These are phyloP conservation scores for Morpho deidamia DNA, from an alignment of 2,888 invertebrate genomes.

Conservation along the genomic window DNA sequence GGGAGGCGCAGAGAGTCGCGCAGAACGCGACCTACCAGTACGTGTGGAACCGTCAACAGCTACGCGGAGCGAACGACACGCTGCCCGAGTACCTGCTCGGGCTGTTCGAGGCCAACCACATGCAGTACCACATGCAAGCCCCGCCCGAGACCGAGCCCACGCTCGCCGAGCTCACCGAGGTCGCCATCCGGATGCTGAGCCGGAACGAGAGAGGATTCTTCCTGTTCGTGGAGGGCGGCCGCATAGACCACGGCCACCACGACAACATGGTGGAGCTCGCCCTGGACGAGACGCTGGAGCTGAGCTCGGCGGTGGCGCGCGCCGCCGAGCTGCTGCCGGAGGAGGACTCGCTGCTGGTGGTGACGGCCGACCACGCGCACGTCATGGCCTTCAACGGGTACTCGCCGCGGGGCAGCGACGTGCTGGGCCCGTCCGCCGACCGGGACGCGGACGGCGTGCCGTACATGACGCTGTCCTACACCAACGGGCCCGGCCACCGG, in stretches of 20 bases:
- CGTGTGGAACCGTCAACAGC: constrained; percentile 77
- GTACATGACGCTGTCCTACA: constrained; percentile 77
- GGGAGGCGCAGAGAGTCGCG: constrained; percentile 70
- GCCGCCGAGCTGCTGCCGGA: constrained; percentile 48
- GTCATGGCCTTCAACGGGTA: constrained; percentile 82
- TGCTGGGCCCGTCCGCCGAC: constrained; percentile 39
- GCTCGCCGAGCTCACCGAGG: constrained; percentile 52
- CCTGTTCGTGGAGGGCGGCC: constrained; percentile 81
- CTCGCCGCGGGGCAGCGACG: constrained; percentile 57
- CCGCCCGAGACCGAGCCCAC: constrained; percentile 34
- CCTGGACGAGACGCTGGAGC: constrained; percentile 81
- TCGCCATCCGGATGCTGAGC: constrained; percentile 81
- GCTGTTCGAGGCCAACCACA: constrained; percentile 78
- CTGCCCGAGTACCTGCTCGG: constrained; percentile 81
- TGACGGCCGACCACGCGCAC: constrained; percentile 85
- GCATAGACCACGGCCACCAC: constrained; percentile 81
- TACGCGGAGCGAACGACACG: constrained; percentile 51
- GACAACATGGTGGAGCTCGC: constrained; percentile 69
- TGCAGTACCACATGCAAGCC: constrained; percentile 81
- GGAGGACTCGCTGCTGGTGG: constrained; percentile 84
- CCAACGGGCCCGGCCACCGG: constrained; percentile 77
- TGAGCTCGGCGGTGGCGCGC: constrained; percentile 70
- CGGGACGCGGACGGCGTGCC: constrained; percentile 58
- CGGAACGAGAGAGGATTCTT: constrained; percentile 82
- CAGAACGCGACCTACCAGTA: constrained; percentile 56